Evolutionary conservation across 2,113 vertebrate genomes (phyloP).

Genomic region (Psittacula cyanocephala): DNA sequence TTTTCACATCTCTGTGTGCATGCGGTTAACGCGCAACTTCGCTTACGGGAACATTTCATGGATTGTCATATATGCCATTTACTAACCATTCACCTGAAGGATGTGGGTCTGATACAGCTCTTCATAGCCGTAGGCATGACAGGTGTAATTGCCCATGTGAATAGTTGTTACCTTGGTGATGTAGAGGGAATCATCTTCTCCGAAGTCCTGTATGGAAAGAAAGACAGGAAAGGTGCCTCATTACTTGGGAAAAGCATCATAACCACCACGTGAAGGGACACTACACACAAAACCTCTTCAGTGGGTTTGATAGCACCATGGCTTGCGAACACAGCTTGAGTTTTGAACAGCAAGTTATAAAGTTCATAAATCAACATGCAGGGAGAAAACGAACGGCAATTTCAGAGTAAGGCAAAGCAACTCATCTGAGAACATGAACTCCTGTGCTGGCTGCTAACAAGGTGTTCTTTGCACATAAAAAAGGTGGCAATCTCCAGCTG

Average conservation of each 20-base stretch:
- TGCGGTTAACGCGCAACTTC: not conserved
- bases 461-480: not conserved
- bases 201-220: conserved; percentile 86
- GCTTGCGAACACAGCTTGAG: not conserved
- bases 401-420: conserved; percentile 12
- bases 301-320: not conserved
- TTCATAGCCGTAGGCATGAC: conserved; percentile 92
- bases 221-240: conserved; percentile 42
- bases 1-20: not conserved
- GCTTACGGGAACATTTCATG: conserved; percentile 21
- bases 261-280: not conserved
- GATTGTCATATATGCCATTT: conserved; percentile 77
- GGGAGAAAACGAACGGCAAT: not conserved
- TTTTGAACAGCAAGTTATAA: not conserved
- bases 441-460: conserved; percentile 32
- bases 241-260: not conserved
- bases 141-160: conserved; percentile 98
- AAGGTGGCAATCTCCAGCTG: conserved; percentile 3
- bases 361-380: not conserved
- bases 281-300: not conserved
- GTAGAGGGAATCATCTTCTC: conserved; percentile 93
- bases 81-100: conserved; percentile 99
- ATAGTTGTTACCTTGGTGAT: conserved; percentile 97
- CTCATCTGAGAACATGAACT: conserved; percentile 15
- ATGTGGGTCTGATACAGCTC: conserved; percentile 94